Conservation (phyloP, 2,797 vertebrate species). For the Eulemur mongoz region DNA sequence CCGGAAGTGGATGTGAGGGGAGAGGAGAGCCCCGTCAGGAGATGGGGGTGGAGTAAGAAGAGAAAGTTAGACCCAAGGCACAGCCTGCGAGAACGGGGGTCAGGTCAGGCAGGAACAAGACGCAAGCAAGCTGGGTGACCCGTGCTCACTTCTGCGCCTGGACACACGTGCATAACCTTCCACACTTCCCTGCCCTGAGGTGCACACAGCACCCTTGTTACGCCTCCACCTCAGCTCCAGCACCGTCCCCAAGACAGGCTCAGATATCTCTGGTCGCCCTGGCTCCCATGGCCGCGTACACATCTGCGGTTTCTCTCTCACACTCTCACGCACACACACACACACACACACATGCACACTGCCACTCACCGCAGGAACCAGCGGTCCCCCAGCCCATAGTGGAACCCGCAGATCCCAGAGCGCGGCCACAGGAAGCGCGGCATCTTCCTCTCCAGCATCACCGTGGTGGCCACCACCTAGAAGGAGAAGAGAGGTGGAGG, state of each 20-base stretch:
- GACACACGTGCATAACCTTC: fast-evolving
- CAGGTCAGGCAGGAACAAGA: not conserved
- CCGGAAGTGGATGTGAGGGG: not conserved
- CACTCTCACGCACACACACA: too few species aligned
- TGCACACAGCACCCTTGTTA: not conserved
- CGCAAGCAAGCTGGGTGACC: not conserved
- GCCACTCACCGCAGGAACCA: constrained; percentile 86
- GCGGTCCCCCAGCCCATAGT: constrained; percentile 90
- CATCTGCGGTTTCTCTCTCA: too few species aligned
- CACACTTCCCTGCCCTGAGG: not conserved
- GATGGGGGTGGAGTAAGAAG: not conserved
- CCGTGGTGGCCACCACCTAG: constrained; percentile 95
- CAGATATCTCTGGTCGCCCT: not conserved
- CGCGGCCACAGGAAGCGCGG: constrained; percentile 94
- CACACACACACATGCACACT: too few species aligned
- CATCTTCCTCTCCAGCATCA: constrained; percentile 94
- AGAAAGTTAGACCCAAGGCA: not conserved
- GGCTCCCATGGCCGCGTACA: fast-evolving
- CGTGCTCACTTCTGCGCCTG: not conserved
- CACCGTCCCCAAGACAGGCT: not conserved
- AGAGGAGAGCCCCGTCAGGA: not conserved
- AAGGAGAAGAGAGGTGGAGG: not conserved
- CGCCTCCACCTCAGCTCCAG: fast-evolving
- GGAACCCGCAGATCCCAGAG: constrained; percentile 90
- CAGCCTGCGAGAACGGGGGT: not conserved